These are phyloP conservation scores for Apotomis capreana DNA, from an alignment of 2,888 invertebrate species.

Conservation along the genomic window DNA sequence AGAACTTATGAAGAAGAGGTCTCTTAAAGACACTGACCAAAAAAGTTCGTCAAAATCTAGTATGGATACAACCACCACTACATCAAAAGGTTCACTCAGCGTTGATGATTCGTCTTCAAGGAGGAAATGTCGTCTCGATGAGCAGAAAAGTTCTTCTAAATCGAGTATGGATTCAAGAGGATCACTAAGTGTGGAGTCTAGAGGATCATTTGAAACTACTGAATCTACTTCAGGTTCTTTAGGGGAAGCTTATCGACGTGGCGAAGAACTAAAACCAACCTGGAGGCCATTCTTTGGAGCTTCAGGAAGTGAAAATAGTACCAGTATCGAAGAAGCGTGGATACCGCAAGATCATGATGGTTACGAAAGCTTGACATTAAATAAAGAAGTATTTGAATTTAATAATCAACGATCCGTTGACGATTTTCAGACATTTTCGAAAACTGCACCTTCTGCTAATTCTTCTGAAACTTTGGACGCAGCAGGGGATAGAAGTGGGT, in stretches of 20 bases:
- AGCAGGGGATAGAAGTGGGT: slow-evolving; percentile 55
- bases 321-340: slow-evolving; percentile 93
- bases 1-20: slow-evolving; percentile 72
- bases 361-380: slow-evolving; percentile 81
- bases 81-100: slow-evolving; percentile 79
- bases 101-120: slow-evolving; percentile 80
- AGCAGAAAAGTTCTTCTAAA: slow-evolving; percentile 83
- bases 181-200: slow-evolving; percentile 86
- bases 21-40: slow-evolving; percentile 75
- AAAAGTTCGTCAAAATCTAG: slow-evolving; percentile 85
- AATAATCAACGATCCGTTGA: slow-evolving; percentile 75
- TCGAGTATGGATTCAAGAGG: slow-evolving; percentile 86
- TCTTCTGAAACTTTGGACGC: slow-evolving; percentile 65
- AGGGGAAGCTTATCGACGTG: slow-evolving; percentile 87
- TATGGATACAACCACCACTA: slow-evolving; percentile 79
- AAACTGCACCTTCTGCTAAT: slow-evolving; percentile 78
- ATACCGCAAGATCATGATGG: slow-evolving; percentile 89
- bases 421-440: slow-evolving; percentile 78
- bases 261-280: slow-evolving; percentile 89
- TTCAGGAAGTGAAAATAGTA: slow-evolving; percentile 90
- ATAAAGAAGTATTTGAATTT: slow-evolving; percentile 76
- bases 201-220: slow-evolving; percentile 88
- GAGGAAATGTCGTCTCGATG: slow-evolving; percentile 73
- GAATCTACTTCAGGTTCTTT: slow-evolving; percentile 90
- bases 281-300: slow-evolving; percentile 93